Percentiles rank a stretch among this genome's conserved stretches.
These are phyloP conservation scores for Lampris megalopsis DNA, from an alignment of 2,113 vertebrate genomes.

Conservation along the genomic window DNA sequence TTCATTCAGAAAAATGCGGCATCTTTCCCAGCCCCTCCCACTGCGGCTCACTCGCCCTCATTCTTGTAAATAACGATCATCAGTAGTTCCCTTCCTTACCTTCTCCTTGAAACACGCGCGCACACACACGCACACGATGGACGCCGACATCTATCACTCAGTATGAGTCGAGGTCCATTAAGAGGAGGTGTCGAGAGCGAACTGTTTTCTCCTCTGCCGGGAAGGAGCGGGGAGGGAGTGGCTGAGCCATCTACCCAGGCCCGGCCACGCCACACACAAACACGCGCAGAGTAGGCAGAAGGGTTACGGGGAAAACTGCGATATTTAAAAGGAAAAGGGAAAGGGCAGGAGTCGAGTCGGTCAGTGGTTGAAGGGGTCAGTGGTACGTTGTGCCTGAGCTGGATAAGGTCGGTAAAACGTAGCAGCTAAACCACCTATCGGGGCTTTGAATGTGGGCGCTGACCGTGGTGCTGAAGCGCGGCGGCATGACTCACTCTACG, in stretches of 20 bases:
- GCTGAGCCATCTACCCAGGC: too few species aligned
- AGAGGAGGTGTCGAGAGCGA: too few species aligned
- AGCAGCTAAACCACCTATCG: too few species aligned
- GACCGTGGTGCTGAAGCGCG: conserved; percentile 81
- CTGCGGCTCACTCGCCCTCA: conserved; percentile 75
- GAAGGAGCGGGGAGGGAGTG: too few species aligned
- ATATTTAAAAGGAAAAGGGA: too few species aligned
- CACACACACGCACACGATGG: not conserved
- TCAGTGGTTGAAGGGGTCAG: not conserved
- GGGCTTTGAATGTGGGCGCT: conserved; percentile 47
- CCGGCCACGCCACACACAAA: not conserved
- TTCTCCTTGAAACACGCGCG: not conserved
- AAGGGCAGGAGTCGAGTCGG: not conserved
- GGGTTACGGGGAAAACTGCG: not conserved
- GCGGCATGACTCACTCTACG: conserved; percentile 61
- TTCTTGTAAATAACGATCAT: conserved; percentile 61
- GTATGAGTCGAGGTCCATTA: too few species aligned
- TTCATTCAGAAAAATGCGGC: conserved; percentile 90
- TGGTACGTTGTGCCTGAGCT: too few species aligned
- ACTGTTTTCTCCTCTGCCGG: too few species aligned
- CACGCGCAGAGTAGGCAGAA: conserved; percentile 19
- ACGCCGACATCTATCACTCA: too few species aligned
- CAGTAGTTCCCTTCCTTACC: not conserved
- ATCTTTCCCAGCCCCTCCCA: conserved; percentile 81
- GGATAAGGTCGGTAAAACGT: too few species aligned